Percentiles rank a stretch among this genome's conserved stretches.
Evolutionary conservation across 1,140 invertebrate genomes (phyloP).

Genomic region (Akabosia matsudoensis): DNA sequence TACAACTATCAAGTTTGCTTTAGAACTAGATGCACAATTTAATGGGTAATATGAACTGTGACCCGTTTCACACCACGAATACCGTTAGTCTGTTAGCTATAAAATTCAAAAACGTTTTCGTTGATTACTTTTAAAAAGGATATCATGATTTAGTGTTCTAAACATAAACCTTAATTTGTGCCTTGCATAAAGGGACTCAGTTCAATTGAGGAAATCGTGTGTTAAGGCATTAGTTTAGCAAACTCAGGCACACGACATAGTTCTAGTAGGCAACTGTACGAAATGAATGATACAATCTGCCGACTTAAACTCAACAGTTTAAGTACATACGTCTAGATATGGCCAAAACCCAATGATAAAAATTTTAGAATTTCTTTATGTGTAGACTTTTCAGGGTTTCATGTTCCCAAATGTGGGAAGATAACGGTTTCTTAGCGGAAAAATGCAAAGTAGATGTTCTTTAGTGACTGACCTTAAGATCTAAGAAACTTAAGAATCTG

Average conservation of each 20-base stretch:
- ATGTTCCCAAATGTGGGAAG: no score
- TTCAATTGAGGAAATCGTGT: conserved; percentile 20
- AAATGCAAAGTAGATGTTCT: no score
- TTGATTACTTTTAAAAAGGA: conserved; percentile 14
- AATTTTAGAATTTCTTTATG: no score
- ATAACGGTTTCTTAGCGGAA: no score
- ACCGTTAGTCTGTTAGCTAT: not conserved
- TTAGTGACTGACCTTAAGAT: no score
- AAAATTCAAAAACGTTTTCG: not conserved
- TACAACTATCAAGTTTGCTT: no score
- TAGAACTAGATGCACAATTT: not conserved
- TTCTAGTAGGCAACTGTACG: not conserved
- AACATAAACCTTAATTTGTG: not conserved
- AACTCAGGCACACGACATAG: not conserved
- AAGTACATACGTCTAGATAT: no score
- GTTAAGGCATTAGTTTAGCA: not conserved
- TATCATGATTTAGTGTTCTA: not conserved
- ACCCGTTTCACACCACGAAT: not conserved
- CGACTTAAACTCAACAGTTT: no score
- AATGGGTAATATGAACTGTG: not conserved
- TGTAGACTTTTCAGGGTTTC: no score
- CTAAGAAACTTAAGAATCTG: no score
- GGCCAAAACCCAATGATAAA: no score
- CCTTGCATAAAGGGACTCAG: not conserved
- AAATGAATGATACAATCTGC: not conserved